phyloP scores from a whole-genome alignment of 2,797 vertebrate genomes.

The Tenualosa ilisha region DNA sequence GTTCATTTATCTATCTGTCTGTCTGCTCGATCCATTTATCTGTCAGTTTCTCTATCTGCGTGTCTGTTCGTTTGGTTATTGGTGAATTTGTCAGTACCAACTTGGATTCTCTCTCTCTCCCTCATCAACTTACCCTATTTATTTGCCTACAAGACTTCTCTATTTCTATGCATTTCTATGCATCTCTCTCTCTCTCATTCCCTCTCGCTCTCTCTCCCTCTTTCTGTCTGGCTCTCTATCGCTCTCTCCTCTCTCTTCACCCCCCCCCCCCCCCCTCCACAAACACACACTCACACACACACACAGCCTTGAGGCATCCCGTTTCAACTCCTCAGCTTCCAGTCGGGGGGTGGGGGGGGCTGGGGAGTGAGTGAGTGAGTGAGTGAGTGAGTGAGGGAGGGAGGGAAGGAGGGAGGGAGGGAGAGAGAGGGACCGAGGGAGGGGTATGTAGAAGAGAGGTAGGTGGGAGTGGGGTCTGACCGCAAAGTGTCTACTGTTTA shows the following conservation, averaged over 20 bases:
- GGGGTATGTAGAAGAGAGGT: conserved; percentile 73
- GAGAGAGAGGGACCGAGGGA: conserved; percentile 34
- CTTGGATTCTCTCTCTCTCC: not conserved
- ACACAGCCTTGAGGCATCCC: conserved; percentile 78
- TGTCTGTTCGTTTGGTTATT: conserved; percentile 4
- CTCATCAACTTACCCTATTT: not conserved
- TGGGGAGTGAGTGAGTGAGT: conserved; percentile 48
- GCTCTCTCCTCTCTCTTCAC: conserved; percentile 13
- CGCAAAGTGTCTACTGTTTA: conserved; percentile 79
- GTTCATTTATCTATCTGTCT: not conserved
- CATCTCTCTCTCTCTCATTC: not conserved
- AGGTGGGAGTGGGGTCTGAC: conserved; percentile 81
- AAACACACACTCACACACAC: conserved; percentile 14
- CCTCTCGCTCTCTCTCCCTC: not conserved
- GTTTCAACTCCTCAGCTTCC: conserved; percentile 79
- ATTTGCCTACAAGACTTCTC: not conserved
- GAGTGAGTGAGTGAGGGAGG: conserved; percentile 59
- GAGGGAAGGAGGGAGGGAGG: conserved; percentile 17
- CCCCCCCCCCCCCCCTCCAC: conserved; percentile 27
- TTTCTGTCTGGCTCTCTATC: too few relatives aligned
- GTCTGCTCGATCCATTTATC: conserved; percentile 24
- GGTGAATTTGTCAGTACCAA: not conserved
- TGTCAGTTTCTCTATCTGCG: conserved; percentile 33
- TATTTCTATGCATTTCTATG: not conserved
- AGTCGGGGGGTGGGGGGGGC: conserved; percentile 54